A percentile compares a stretch with the other conserved stretches of the same genome.
These are phyloP conservation scores for Eulemur rufifrons DNA, from an alignment of 2,113 vertebrate species.

Conservation along the genomic window DNA sequence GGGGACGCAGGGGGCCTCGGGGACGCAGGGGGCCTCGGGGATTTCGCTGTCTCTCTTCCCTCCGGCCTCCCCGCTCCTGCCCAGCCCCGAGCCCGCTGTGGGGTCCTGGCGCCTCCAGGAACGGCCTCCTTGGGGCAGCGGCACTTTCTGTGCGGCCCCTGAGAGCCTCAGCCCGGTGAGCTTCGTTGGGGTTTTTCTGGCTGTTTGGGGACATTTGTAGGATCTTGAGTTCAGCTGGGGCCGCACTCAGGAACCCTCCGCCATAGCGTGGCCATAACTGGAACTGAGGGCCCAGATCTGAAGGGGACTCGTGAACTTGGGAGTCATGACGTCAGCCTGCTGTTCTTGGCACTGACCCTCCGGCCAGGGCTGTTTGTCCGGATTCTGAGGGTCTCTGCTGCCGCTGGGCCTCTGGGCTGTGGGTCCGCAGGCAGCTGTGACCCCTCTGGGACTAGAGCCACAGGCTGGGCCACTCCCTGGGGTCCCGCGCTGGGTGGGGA, in stretches of 20 bases:
- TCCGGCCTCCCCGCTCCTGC: too few species aligned
- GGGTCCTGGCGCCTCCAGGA: background rate
- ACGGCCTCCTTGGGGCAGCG: too few species aligned
- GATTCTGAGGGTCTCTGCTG: too few species aligned
- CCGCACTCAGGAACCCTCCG: background rate
- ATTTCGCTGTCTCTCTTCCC: background rate
- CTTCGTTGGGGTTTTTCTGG: background rate
- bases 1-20: background rate
- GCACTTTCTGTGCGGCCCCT: too few species aligned
- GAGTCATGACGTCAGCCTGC: background rate
- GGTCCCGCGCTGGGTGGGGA: background rate
- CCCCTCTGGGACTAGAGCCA: background rate
- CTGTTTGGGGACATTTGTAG: background rate
- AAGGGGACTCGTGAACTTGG: background rate
- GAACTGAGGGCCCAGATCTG: background rate
- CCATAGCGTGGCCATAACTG: background rate
- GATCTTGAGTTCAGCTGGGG: background rate
- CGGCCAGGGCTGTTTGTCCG: too few species aligned
- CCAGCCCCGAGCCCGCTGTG: background rate
- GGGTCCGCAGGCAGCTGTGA: background rate
- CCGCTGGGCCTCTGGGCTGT: too few species aligned
- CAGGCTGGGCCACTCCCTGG: background rate
- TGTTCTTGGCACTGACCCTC: too few species aligned
- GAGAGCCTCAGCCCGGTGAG: background rate
- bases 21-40: background rate